Base-by-base conservation (phyloP, 2,113 vertebrate genomes). In the Rhadina sibilatrix region DNA sequence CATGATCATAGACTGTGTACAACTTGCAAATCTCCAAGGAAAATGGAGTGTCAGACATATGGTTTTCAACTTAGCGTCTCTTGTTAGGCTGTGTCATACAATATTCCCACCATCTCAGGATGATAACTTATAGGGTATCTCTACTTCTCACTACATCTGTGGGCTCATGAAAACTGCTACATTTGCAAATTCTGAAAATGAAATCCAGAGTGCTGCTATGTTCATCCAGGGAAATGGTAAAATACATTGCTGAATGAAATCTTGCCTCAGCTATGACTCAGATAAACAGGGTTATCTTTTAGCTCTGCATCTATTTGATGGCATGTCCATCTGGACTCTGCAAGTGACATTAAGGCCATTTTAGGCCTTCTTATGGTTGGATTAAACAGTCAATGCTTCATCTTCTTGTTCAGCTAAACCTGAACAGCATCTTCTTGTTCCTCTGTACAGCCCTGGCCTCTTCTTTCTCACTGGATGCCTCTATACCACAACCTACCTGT, bases 21-120 rank as follows among this genome's bases (percentile, higher is more conserved):
- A 70, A 83, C 47, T 37, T 88, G 63, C 64, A 90, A 69, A 82
- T 91, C 83, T 96, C 90, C 25, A 94, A 94, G 90, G 93, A 93
- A 91, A 91, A 88, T 66, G 31, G 44, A 90, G 65, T 74, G 75
- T 82, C 90, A 95, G 76, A 71, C 0, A 0, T 56, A 71, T 44
- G 46, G 37, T 90, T 94, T 96, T 93, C 71, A 86, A 66, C 90
- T 96, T 93, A 72, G 50, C 64, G 38, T 90, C 68, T 96, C 80
- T 47, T 88, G 70, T 93, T 89, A 94, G 68, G 54, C 79, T 81
- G 66, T 93, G 86, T 91, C 86, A 75, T 85, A 71, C 42, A 86
- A 83, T 47, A 91, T 49, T 80, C 61, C 38, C 50, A 63, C 93
- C 66, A 90, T 60, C 64, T 91, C 75, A 77, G 61, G 57, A 90